These are phyloP conservation scores for Electrophaes corylata DNA, from an alignment of 2,888 invertebrate genomes.

Conservation along the genomic window DNA sequence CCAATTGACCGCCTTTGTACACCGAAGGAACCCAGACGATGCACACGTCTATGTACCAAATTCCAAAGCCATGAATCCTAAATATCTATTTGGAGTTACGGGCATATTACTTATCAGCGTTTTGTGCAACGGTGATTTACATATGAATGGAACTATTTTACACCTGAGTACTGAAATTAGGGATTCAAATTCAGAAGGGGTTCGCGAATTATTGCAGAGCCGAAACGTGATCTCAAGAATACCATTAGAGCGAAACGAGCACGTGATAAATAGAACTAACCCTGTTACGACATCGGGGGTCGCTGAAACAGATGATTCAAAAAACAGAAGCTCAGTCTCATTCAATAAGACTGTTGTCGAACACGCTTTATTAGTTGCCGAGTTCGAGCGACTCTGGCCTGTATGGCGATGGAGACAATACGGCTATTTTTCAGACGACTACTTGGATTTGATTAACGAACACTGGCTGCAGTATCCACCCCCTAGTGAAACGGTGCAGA, in stretches of 20 bases:
- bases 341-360: constrained; percentile 47
- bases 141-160: constrained; percentile 23
- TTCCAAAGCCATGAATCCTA: constrained; percentile 28
- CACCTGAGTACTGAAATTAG: constrained; percentile 29
- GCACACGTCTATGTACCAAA: constrained; percentile 56
- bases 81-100: constrained; percentile 44
- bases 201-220: constrained; percentile 39
- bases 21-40: constrained; percentile 53
- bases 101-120: constrained; percentile 49
- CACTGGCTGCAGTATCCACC: constrained; percentile 90
- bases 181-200: constrained; percentile 34
- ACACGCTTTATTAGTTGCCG: constrained; percentile 57
- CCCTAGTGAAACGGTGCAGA: constrained; percentile 83
- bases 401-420: constrained; percentile 77
- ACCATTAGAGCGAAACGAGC: constrained; percentile 44
- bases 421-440: constrained; percentile 84
- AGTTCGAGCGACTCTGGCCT: constrained; percentile 72
- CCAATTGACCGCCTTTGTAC: constrained; percentile 42
- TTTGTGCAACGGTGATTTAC: constrained; percentile 43
- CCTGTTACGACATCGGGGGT: constrained; percentile 43
- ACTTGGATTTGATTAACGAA: constrained; percentile 85
- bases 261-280: constrained; percentile 41
- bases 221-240: constrained; percentile 37
- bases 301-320: constrained; percentile 41
- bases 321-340: constrained; percentile 48